These are phyloP conservation scores for Anoura caudifer DNA, from an alignment of 2,113 vertebrate genomes.

Conservation along the genomic window DNA sequence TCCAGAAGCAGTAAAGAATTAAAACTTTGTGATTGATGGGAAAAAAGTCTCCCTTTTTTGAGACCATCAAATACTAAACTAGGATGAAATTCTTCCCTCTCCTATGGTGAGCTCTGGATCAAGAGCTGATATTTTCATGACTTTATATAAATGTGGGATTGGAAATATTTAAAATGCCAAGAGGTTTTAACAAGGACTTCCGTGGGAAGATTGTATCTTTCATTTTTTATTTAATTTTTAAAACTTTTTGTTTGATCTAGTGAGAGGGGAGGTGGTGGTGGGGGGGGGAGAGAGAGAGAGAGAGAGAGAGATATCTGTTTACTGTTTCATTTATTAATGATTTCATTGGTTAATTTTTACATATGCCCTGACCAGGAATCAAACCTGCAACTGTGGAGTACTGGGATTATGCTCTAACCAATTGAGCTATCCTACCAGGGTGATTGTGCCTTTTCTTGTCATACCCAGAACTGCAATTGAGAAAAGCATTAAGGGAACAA, in stretches of 20 bases:
- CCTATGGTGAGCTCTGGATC: neutral
- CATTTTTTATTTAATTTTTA: no score
- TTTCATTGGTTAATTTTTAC: no score
- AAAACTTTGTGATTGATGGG: neutral
- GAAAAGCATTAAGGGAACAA: neutral
- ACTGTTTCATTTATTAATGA: no score
- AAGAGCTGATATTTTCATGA: neutral
- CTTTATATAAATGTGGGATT: conserved; percentile 3
- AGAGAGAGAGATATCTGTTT: no score
- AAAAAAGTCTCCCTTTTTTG: neutral
- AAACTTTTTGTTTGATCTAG: no score
- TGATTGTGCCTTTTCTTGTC: neutral
- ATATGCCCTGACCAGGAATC: no score
- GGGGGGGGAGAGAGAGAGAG: no score
- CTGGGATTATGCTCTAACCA: no score
- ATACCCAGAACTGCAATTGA: neutral
- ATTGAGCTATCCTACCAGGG: no score
- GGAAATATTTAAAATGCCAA: neutral
- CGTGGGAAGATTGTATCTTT: neutral
- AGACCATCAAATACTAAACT: neutral
- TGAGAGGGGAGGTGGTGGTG: no score
- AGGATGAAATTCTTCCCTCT: neutral
- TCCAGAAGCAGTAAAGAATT: neutral
- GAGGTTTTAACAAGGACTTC: neutral
- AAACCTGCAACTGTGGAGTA: no score